Conservation (phyloP, 92 coral and sea anemone genomes). For the Diadumene lineata region DNA sequence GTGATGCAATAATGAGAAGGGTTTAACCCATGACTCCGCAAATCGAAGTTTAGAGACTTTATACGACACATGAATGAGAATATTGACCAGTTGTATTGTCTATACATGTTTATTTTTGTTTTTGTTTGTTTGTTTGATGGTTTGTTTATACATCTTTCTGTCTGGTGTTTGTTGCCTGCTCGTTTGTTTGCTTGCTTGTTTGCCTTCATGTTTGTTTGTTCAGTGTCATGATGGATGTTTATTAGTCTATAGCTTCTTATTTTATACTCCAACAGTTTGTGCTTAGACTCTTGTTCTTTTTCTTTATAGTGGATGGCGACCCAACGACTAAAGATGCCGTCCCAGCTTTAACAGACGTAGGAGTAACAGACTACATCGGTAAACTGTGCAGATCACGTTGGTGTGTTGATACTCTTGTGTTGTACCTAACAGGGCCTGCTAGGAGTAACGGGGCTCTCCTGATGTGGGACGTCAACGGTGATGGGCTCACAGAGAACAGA, state of each 20-base stretch:
- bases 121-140: neutral
- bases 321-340: conserved; percentile 60
- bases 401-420: conserved; percentile 82
- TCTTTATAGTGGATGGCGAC: conserved; percentile 62
- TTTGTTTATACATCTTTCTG: no score
- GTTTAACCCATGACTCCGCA: no score
- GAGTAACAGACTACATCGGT: conserved; percentile 63
- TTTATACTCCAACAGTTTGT: no score
- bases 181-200: neutral
- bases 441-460: conserved; percentile 86
- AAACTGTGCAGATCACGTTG: conserved; percentile 46
- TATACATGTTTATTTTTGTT: no score
- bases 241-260: no score
- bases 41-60: no score
- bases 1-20: neutral
- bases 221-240: no score
- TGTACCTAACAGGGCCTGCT: conserved; percentile 89
- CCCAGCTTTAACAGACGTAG: conserved; percentile 61
- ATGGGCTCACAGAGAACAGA: conserved; percentile 72
- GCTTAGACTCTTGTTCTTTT: neutral
- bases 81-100: no score
- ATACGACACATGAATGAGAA: no score
- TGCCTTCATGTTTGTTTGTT: neutral
- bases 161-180: neutral
- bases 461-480: conserved; percentile 86